These are phyloP conservation scores for Ochotona curzoniae DNA, from an alignment of 2,113 vertebrate species.

Conservation along the genomic window DNA sequence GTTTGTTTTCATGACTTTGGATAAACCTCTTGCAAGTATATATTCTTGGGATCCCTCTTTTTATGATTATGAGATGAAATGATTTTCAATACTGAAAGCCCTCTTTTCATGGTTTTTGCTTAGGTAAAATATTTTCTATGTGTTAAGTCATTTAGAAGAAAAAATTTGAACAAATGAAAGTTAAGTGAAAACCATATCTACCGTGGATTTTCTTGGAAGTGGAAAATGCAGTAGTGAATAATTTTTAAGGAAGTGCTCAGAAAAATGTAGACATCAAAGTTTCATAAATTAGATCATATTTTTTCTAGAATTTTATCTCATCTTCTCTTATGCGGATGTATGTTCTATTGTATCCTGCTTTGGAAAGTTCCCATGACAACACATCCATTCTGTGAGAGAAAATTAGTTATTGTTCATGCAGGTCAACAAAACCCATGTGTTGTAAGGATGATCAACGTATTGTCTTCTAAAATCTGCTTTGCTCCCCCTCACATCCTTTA, in stretches of 20 bases:
- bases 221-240: not conserved
- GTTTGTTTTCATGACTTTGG: not conserved
- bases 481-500: not conserved
- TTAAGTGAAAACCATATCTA: conserved; percentile 50
- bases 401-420: not conserved
- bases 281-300: not conserved
- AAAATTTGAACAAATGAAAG: not conserved
- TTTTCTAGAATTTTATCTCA: conserved; percentile 12
- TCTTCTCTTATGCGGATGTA: not conserved
- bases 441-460: not conserved
- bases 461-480: not conserved
- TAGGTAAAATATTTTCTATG: conserved; percentile 51
- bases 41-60: not conserved
- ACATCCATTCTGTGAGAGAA: not conserved
- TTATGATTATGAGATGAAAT: conserved; percentile 40
- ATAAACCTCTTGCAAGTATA: not conserved
- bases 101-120: not conserved
- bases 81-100: conserved; percentile 5
- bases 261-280: conserved; percentile 30
- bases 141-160: conserved; percentile 19
- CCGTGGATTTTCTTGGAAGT: not conserved
- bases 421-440: not conserved
- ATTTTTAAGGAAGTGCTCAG: conserved; percentile 9
- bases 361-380: conserved; percentile 41
- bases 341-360: conserved; percentile 24